Percentiles rank a stretch among this genome's conserved stretches.
Evolutionary conservation across 2,797 vertebrate species (phyloP).

Genomic region (Falco naumanni): DNA sequence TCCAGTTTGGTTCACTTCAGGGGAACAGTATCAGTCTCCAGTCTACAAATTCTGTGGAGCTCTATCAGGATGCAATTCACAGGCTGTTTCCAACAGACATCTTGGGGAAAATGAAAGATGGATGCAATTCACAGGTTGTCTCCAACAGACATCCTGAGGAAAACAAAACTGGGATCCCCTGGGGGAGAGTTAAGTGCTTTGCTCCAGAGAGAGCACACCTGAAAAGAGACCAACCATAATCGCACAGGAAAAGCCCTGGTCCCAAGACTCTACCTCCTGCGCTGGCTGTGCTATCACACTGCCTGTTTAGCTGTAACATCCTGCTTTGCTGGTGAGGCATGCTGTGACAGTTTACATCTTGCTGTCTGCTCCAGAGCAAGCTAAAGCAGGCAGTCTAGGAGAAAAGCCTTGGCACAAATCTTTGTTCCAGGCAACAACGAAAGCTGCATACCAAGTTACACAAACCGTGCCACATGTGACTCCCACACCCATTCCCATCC

Average conservation of each 20-base stretch:
- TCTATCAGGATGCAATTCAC: background rate
- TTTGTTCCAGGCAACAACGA: background rate
- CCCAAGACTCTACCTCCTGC: background rate
- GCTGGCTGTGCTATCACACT: background rate
- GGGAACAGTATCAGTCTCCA: background rate
- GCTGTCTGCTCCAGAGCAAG: background rate
- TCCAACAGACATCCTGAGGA: background rate
- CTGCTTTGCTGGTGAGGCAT: background rate
- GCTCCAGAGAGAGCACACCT: background rate
- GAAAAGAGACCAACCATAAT: background rate
- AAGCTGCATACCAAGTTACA: background rate
- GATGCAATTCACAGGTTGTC: background rate
- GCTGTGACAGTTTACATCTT: background rate
- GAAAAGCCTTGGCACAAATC: background rate
- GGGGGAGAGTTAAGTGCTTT: background rate
- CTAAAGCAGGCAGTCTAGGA: background rate
- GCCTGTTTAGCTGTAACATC: background rate
- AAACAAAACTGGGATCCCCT: background rate
- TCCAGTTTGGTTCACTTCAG: background rate
- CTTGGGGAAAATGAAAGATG: background rate
- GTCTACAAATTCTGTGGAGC: background rate
- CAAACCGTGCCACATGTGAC: background rate
- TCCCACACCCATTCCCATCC: background rate
- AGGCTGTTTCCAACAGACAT: background rate
- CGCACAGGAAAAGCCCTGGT: background rate